Evolutionary conservation across 2,113 vertebrate species (phyloP).

Genomic region (Labeo rohita): DNA sequence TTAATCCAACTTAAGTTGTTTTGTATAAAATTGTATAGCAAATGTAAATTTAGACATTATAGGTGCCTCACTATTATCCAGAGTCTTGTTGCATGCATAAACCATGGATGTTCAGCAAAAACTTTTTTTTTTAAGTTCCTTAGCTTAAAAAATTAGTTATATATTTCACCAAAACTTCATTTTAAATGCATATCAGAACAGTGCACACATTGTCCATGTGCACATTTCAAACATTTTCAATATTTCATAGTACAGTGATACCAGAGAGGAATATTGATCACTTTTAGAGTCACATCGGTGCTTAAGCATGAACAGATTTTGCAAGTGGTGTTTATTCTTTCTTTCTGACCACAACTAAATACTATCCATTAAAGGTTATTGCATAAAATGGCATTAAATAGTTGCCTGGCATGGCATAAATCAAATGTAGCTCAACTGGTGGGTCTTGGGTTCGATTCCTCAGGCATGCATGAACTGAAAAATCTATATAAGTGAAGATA

Average conservation of each 20-base stretch:
- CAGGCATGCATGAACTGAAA: neutral
- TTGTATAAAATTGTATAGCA: neutral
- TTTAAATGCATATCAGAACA: neutral
- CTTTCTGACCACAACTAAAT: neutral
- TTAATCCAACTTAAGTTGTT: neutral
- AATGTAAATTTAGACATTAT: neutral
- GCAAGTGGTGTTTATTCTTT: neutral
- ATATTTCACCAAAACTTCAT: too few species aligned
- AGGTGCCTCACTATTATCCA: too few species aligned
- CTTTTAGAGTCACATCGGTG: neutral
- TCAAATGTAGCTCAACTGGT: neutral
- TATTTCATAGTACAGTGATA: neutral
- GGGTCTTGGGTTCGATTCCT: neutral
- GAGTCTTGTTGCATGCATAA: neutral
- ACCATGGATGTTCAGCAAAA: too few species aligned
- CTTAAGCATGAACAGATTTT: neutral
- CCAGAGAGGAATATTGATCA: neutral
- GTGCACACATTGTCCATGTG: neutral
- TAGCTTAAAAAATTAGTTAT: neutral
- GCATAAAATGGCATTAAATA: neutral
- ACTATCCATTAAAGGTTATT: neutral
- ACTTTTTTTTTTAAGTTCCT: too few species aligned
- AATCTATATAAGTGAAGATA: neutral
- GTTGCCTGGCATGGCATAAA: neutral
- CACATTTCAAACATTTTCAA: neutral